Evolutionary conservation across 2,797 vertebrate genomes (phyloP), one percentile per base, ranked within the genome.

Genomic region (Danio kyathit): DNA sequence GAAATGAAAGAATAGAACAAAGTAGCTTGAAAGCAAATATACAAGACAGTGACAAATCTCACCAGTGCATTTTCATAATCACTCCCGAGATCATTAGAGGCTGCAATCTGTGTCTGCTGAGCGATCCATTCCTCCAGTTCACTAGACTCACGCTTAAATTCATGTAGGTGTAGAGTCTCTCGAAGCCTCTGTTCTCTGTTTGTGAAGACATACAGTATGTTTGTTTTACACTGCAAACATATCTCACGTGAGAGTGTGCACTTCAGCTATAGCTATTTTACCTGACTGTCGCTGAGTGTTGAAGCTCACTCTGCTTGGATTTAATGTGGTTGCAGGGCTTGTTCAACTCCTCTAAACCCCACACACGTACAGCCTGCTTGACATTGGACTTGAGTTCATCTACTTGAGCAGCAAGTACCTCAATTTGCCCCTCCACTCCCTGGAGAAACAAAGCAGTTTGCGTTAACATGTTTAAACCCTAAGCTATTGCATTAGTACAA

Each of bases 71-170:
- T 93, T 7, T 95, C 93, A 51, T 95, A 92, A 91, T 96, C 91
- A 29, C 89, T 93, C 82, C 96, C 95, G 11, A 93, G 93, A 65
- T 94, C 94, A 88, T 93, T 90, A 72, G 90, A 92, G 52, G 91
- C 88, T 17, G 89, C 94, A 2, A 71, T 85, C 87, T 92, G 95
- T 66, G 88, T 93, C 89, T 95, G 94, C 83, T 92, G 90, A 74
- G 76, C 79, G 84, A 97, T 94, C 96, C 96, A 97, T 46, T 92
- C 92, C 81, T 92, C 93, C n/a, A 97, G 83, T 66, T 96, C 95
- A 56, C 91, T 88, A 0, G 92, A 92, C 84, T 97, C 96, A 16
- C 90, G 89, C 60, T 87, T 87, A 87, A 95, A 96, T 84, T 96
- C 94, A 16, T 97, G 95, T n/a, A 97, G 89, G 8, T 84, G 85